Percentiles rank a stretch among this genome's conserved stretches.
phyloP scores from a whole-genome alignment of 2,113 vertebrate species.

The Rhinoptilus africanus region DNA sequence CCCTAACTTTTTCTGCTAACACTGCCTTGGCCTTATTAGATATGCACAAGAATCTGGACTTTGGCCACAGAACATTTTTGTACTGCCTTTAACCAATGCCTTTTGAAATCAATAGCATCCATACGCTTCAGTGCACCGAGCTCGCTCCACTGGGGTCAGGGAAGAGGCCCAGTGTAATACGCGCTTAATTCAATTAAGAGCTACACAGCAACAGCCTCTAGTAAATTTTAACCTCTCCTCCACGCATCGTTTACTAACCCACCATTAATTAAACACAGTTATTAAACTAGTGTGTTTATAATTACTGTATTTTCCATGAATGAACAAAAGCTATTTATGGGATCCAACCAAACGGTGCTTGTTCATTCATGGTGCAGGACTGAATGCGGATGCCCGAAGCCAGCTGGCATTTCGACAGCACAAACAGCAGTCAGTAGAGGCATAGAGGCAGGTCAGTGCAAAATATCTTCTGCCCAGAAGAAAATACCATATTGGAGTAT shows the following conservation, averaged over 20 bases:
- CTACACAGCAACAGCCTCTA: neutral
- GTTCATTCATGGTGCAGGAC: accelerated
- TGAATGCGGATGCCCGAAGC: accelerated
- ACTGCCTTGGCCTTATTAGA: neutral
- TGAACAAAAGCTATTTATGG: constrained; percentile 44
- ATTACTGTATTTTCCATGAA: constrained; percentile 43
- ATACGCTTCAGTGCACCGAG: neutral
- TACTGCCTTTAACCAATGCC: constrained; percentile 3
- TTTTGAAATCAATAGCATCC: constrained; percentile 28
- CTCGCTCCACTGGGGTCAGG: neutral
- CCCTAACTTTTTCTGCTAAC: neutral
- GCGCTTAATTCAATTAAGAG: constrained; percentile 52
- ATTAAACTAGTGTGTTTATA: constrained; percentile 11
- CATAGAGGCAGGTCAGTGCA: neutral
- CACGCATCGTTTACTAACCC: neutral
- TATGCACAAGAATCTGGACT: neutral
- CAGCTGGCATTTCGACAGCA: constrained; percentile 28
- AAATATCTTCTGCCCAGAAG: neutral
- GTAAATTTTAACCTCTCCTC: constrained; percentile 44
- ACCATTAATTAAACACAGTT: constrained; percentile 22
- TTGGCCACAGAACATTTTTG: neutral
- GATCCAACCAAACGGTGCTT: neutral
- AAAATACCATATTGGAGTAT: neutral
- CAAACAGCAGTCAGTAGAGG: neutral
- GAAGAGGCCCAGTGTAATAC: neutral